Conservation (phyloP, 2,797 vertebrate species). For the Halcyon leucocephala region DNA sequence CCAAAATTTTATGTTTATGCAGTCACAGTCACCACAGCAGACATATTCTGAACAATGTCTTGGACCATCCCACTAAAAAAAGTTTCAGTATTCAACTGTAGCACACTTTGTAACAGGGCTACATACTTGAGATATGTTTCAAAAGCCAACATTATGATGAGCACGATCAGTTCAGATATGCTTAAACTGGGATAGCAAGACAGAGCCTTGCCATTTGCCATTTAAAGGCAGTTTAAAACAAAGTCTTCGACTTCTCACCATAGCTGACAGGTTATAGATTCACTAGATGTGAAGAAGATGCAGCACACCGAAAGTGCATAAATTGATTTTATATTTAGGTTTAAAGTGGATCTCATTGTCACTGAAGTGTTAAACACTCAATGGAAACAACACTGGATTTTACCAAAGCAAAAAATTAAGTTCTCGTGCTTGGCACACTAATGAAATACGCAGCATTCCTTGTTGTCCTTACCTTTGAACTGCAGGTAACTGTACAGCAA, state of each 20-base stretch:
- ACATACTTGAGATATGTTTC: background rate
- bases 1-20: background rate
- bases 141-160: background rate
- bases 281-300: background rate
- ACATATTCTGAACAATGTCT: background rate
- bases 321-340: background rate
- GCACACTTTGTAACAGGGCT: background rate
- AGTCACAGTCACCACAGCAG: background rate
- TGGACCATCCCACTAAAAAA: background rate
- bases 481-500: conserved; percentile 50
- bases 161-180: background rate
- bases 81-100: background rate
- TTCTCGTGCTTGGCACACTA: background rate
- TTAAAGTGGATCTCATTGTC: background rate
- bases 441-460: conserved; percentile 24
- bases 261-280: conserved; percentile 16
- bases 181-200: background rate
- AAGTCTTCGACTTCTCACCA: conserved; percentile 15
- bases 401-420: conserved; percentile 25
- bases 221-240: conserved; percentile 25
- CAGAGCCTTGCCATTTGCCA: background rate
- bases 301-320: background rate
- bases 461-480: conserved; percentile 66
- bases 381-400: background rate
- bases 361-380: background rate